phyloP scores from a whole-genome alignment of 2,113 vertebrate genomes.

The Turdus rufiventris region DNA sequence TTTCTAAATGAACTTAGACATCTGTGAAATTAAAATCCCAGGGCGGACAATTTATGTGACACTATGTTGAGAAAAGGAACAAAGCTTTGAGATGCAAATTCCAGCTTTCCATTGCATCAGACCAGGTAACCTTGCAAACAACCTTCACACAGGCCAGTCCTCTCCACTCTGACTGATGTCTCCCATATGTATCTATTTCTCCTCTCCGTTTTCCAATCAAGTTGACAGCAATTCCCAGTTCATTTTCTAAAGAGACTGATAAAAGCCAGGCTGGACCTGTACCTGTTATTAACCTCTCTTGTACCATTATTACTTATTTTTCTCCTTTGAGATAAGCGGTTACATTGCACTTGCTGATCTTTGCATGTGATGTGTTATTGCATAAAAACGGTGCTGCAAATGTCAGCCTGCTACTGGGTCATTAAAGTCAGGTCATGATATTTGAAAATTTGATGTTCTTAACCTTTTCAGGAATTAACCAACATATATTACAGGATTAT shows the following conservation, averaged over 20 bases:
- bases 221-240: constrained; percentile 75
- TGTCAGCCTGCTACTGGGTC: constrained; percentile 73
- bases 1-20: constrained; percentile 78
- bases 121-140: constrained; percentile 73
- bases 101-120: constrained; percentile 48
- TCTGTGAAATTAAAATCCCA: constrained; percentile 77
- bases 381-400: constrained; percentile 60
- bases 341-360: constrained; percentile 67
- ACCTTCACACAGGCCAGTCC: constrained; percentile 65
- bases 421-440: constrained; percentile 76
- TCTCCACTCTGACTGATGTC: constrained; percentile 65
- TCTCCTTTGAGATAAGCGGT: constrained; percentile 64
- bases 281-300: constrained; percentile 73
- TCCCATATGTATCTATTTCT: constrained; percentile 71
- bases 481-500: constrained; percentile 46
- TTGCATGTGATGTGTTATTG: constrained; percentile 65
- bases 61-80: constrained; percentile 64
- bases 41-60: constrained; percentile 66
- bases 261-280: constrained; percentile 61
- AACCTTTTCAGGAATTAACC: constrained; percentile 73
- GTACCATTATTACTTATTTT: constrained; percentile 68
- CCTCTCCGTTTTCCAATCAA: constrained; percentile 67
- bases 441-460: constrained; percentile 76
- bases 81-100: constrained; percentile 79
- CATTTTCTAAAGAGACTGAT: constrained; percentile 73